phyloP scores from a whole-genome alignment of 92 coral and sea anemone genomes.

The Epizoanthus rinbou region DNA sequence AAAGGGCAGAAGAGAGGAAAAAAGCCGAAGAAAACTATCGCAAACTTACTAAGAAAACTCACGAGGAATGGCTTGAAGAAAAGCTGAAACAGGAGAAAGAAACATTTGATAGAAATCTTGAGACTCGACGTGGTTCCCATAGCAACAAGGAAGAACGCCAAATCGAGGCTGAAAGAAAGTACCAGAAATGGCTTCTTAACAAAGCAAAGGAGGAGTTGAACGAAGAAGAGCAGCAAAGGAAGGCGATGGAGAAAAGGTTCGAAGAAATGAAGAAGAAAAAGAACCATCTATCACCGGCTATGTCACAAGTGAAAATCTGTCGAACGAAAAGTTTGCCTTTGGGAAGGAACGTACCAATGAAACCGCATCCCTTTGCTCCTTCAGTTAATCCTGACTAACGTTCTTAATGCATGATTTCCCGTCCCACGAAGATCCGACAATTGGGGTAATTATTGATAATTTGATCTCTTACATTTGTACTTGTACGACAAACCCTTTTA shows the following conservation, averaged over 20 bases:
- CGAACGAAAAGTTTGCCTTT: slow-evolving; percentile 24
- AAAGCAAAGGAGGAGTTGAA: slow-evolving; percentile 37
- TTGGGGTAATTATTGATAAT: no score
- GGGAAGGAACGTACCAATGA: neutral
- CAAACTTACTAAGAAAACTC: slow-evolving; percentile 23
- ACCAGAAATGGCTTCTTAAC: slow-evolving; percentile 17
- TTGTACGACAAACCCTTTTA: no score
- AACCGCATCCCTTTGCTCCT: neutral
- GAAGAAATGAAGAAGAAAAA: slow-evolving; percentile 40
- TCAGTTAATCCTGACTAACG: neutral
- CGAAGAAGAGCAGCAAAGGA: slow-evolving; percentile 35
- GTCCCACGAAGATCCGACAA: no score
- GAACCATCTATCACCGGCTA: neutral
- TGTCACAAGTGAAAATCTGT: slow-evolving; percentile 13
- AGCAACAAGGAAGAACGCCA: slow-evolving; percentile 22
- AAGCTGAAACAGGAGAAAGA: slow-evolving; percentile 20
- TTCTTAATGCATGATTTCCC: no score
- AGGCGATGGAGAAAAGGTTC: slow-evolving; percentile 32
- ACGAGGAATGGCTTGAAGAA: slow-evolving; percentile 43
- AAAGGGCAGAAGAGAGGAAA: slow-evolving; percentile 16
- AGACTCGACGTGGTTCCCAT: neutral
- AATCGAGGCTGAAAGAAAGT: slow-evolving; percentile 28
- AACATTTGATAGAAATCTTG: slow-evolving; percentile 3
- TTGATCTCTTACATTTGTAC: no score
- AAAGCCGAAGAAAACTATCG: slow-evolving; percentile 23